Conservation (phyloP, 2,113 vertebrate species). For the Caretta caretta region DNA sequence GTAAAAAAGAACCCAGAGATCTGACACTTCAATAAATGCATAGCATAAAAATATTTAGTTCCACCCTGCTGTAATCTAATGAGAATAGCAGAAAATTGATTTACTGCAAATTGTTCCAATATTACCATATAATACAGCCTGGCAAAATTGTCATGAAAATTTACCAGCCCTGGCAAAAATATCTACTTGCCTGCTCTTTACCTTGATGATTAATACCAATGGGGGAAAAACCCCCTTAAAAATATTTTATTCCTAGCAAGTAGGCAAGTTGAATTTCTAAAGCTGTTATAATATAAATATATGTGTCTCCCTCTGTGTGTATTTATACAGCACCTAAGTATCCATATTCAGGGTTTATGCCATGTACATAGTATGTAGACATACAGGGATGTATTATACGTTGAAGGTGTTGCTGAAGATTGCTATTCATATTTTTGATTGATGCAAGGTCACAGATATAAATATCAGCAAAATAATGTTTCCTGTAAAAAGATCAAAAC, state of each 20-base stretch:
- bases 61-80: background rate
- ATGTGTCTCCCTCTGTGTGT: background rate
- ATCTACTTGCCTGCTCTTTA: slow-evolving; percentile 2
- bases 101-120: slow-evolving; percentile 34
- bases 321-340: background rate
- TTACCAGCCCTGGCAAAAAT: background rate
- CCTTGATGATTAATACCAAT: background rate
- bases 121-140: background rate
- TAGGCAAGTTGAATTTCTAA: background rate
- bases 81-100: background rate
- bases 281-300: background rate
- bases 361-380: background rate
- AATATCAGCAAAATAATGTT: background rate
- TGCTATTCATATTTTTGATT: background rate
- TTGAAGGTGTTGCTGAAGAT: background rate
- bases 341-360: background rate
- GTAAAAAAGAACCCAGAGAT: background rate
- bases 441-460: background rate
- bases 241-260: background rate
- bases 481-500: accelerated
- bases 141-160: slow-evolving; percentile 35
- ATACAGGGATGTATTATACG: background rate
- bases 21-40: background rate
- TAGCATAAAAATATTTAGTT: background rate
- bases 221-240: background rate